Conservation (phyloP, 2,888 invertebrate genomes). For the Nephrotoma flavescens region DNA sequence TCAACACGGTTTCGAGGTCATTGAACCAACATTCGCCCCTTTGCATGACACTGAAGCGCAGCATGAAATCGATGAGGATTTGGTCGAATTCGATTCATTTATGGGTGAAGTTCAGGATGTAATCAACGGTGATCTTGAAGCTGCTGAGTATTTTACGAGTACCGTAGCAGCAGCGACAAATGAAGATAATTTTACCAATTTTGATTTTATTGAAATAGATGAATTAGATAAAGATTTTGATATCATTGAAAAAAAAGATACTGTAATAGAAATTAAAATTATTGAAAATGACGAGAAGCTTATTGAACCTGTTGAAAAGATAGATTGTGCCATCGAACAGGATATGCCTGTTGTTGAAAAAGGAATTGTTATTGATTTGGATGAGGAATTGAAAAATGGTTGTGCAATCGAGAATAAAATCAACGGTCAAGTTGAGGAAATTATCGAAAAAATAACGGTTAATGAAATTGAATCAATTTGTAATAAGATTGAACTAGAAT, state of each 20-base stretch:
- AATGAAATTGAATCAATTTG: not conserved
- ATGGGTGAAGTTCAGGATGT: not conserved
- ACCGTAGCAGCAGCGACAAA: not conserved
- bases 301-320: not conserved
- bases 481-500: not conserved
- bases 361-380: not conserved
- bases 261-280: not conserved
- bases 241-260: not conserved
- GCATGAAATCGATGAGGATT: not conserved
- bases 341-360: not conserved
- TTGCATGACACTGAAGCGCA: not conserved
- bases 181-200: not conserved
- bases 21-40: not conserved
- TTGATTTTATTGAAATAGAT: not conserved
- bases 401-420: not conserved
- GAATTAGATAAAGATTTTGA: conserved; percentile 1
- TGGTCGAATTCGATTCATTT: not conserved
- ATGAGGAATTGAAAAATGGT: not conserved
- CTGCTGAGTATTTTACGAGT: not conserved
- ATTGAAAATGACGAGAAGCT: not conserved
- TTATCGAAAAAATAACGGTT: not conserved
- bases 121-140: not conserved
- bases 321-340: not conserved
- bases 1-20: conserved; percentile 1
- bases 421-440: not conserved